Conservation (phyloP, 2,888 invertebrate species). For the Ectemnius lituratus region DNA sequence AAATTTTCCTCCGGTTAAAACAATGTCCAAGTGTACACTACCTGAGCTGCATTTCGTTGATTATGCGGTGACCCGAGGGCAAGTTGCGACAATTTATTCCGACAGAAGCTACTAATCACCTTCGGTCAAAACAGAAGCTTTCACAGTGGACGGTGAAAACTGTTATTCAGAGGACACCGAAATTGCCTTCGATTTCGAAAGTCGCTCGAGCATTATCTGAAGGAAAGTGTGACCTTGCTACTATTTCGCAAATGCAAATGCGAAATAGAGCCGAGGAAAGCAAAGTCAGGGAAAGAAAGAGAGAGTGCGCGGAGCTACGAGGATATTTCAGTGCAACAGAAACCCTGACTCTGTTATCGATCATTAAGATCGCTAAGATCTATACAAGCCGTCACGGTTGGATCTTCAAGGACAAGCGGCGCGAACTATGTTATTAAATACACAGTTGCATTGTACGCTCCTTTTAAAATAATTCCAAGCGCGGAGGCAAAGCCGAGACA, state of each 20-base stretch:
- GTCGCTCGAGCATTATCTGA: constrained; percentile 1
- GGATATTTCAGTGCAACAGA: constrained; percentile 2
- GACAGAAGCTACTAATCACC: not conserved
- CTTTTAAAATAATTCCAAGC: constrained; percentile 35
- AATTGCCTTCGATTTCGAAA: constrained; percentile 8
- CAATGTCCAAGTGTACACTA: no score
- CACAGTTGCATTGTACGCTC: constrained; percentile 15
- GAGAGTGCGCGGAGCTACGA: no score
- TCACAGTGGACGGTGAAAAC: constrained; percentile 5
- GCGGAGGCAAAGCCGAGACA: not conserved
- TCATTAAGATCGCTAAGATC: constrained; percentile 43
- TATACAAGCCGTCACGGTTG: constrained; percentile 44
- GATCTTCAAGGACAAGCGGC: constrained; percentile 44
- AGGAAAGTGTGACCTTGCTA: constrained; percentile 1
- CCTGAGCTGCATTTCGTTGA: no score
- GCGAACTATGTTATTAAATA: constrained; percentile 40
- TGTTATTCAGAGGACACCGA: not conserved
- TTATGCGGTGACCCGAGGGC: not conserved
- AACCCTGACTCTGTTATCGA: constrained; percentile 39
- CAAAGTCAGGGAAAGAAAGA: constrained; percentile 6
- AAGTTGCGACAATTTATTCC: constrained; percentile 1
- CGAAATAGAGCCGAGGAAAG: constrained; percentile 30
- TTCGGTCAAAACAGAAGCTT: constrained; percentile 16
- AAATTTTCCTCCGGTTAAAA: no score
- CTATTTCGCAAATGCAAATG: constrained; percentile 15